These are phyloP conservation scores for Lophura nycthemera DNA, from an alignment of 2,113 vertebrate genomes.

Conservation along the genomic window DNA sequence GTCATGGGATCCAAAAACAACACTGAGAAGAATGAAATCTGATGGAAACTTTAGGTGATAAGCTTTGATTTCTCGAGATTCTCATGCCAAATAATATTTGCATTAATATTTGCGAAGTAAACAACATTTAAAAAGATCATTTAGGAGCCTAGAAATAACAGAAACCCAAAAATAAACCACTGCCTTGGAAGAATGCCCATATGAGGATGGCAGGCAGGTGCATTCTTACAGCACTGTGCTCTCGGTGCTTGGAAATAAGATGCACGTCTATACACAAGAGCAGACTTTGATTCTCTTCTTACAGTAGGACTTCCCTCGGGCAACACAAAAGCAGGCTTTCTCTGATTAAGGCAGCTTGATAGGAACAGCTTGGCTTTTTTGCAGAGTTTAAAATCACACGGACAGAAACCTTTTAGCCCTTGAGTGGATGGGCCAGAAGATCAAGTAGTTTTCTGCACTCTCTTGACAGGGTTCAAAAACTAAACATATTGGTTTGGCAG, in stretches of 20 bases:
- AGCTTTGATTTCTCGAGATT: neutral
- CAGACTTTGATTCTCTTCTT: neutral
- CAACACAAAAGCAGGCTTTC: neutral
- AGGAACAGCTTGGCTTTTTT: neutral
- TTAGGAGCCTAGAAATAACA: neutral
- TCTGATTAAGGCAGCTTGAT: neutral
- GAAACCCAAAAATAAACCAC: neutral
- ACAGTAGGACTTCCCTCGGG: neutral
- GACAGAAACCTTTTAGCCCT: neutral
- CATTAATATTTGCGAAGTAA: neutral
- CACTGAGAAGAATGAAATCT: neutral
- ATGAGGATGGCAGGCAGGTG: neutral
- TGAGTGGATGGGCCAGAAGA: constrained; percentile 5
- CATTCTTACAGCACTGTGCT: neutral
- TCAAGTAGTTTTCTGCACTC: neutral
- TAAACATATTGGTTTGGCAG: neutral
- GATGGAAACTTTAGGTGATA: neutral
- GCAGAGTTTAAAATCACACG: neutral
- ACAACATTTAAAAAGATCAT: neutral
- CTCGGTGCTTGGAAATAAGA: neutral
- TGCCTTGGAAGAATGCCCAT: neutral
- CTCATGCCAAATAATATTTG: neutral
- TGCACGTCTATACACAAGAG: accelerated
- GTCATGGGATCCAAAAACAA: neutral
- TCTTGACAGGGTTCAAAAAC: constrained; percentile 4